phyloP scores from a whole-genome alignment of 1,140 invertebrate species.

The Heterodera schachtii region DNA sequence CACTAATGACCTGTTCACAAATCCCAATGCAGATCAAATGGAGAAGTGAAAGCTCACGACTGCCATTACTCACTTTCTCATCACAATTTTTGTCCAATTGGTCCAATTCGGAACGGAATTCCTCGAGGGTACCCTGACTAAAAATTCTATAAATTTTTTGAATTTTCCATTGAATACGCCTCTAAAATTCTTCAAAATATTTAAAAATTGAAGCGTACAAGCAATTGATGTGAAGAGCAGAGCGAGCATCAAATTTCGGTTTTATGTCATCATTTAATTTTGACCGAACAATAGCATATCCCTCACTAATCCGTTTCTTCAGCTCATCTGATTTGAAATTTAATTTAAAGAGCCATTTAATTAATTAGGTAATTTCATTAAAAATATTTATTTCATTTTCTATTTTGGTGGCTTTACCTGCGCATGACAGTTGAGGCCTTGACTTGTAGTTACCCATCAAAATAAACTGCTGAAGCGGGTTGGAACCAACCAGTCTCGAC shows the following conservation, averaged over 20 bases:
- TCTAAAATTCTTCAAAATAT: too few relatives aligned
- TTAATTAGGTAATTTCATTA: too few relatives aligned
- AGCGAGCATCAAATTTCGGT: constrained; percentile 48
- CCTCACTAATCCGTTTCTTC: constrained; percentile 55
- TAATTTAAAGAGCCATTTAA: too few relatives aligned
- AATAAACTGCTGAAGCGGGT: not conserved
- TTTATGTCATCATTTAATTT: constrained; percentile 55
- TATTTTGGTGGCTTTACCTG: constrained; percentile 41
- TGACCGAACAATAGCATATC: constrained; percentile 51
- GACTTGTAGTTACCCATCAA: constrained; percentile 57
- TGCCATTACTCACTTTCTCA: constrained; percentile 44
- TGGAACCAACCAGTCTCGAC: not conserved
- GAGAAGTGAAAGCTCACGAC: constrained; percentile 55
- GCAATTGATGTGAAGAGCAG: constrained; percentile 38
- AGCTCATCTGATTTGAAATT: too few relatives aligned
- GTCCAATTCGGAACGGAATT: constrained; percentile 40
- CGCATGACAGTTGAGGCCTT: constrained; percentile 48
- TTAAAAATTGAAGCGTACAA: constrained; percentile 29
- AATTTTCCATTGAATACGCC: not conserved
- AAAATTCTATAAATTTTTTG: constrained; percentile 39
- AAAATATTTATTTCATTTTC: too few relatives aligned
- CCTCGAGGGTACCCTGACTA: constrained; percentile 44
- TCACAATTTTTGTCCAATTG: constrained; percentile 29
- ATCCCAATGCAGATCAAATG: constrained; percentile 61
- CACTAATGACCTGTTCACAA: constrained; percentile 55